Evolutionary conservation across 2,888 invertebrate genomes (phyloP).

Genomic region (Sphaerophoria rueppellii): DNA sequence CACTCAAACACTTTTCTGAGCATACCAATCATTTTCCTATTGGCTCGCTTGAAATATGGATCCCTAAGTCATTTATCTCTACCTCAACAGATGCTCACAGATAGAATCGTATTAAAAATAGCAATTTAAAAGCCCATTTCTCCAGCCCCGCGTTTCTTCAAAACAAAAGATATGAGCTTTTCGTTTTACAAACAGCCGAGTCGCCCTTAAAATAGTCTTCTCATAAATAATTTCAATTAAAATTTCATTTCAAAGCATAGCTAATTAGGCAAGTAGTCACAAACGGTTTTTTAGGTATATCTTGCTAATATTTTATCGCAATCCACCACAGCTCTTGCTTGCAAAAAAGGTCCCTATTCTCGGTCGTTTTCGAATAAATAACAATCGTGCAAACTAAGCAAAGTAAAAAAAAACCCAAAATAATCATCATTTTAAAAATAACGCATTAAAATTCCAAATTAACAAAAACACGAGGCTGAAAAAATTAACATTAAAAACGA

Average conservation of each 20-base stretch:
- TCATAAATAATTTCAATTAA: conserved; percentile 68
- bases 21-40: conserved; percentile 16
- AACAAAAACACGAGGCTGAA: not conserved
- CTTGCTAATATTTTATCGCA: conserved; percentile 41
- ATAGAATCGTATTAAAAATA: conserved; percentile 47
- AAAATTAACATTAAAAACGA: not conserved
- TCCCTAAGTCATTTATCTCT: conserved; percentile 16
- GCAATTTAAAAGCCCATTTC: conserved; percentile 35
- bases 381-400: conserved; percentile 46
- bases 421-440: conserved; percentile 52
- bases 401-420: conserved; percentile 25
- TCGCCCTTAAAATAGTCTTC: conserved; percentile 14
- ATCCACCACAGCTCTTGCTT: not conserved
- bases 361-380: conserved; percentile 25
- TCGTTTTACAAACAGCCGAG: not conserved
- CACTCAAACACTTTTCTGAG: not conserved
- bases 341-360: conserved; percentile 5
- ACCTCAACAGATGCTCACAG: conserved; percentile 37
- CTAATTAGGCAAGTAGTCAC: conserved; percentile 55
- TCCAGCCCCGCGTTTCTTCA: not conserved
- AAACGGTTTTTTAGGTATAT: not conserved
- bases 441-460: conserved; percentile 27
- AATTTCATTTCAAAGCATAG: conserved; percentile 49
- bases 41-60: not conserved
- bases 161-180: not conserved